Percentiles rank a stretch among this genome's conserved stretches.
phyloP scores from a whole-genome alignment of 2,888 invertebrate species.

The Caradrina clavipalpis region DNA sequence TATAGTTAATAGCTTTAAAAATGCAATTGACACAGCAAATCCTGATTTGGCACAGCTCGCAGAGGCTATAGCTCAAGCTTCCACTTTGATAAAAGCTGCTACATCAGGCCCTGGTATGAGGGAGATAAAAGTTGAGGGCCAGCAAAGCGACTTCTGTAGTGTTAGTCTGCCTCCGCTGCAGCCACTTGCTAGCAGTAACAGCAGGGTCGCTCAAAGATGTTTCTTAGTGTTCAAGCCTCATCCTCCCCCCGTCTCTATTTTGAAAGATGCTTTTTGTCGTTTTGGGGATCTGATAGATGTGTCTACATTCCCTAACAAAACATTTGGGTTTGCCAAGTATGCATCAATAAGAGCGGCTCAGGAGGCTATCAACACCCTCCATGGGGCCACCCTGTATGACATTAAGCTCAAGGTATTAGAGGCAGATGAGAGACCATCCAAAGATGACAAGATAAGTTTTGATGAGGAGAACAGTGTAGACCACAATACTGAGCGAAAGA shows the following conservation, averaged over 20 bases:
- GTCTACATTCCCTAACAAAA: conserved; percentile 96
- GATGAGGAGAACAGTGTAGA: conserved; percentile 69
- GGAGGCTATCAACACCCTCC: conserved; percentile 93
- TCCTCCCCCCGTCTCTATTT: conserved; percentile 94
- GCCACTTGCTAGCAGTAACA: conserved; percentile 92
- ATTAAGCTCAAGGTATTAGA: conserved; percentile 96
- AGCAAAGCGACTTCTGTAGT: conserved; percentile 88
- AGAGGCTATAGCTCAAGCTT: conserved; percentile 95
- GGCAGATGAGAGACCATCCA: conserved; percentile 93
- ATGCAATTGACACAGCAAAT: conserved; percentile 76
- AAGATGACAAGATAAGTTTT: conserved; percentile 67
- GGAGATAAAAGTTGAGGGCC: conserved; percentile 62
- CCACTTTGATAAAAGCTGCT: conserved; percentile 94
- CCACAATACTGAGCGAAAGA: conserved; percentile 75
- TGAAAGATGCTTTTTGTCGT: conserved; percentile 96
- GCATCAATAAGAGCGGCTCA: conserved; percentile 94
- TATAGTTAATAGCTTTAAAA: conserved; percentile 84
- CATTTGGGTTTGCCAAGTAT: conserved; percentile 98
- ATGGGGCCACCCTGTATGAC: conserved; percentile 96
- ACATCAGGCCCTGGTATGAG: conserved; percentile 68
- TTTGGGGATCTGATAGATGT: conserved; percentile 98
- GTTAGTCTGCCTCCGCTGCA: conserved; percentile 94
- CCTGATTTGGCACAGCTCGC: conserved; percentile 93
- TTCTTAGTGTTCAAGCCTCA: conserved; percentile 92
- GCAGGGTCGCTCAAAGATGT: conserved; percentile 92